These are phyloP conservation scores for Gryllus longicercus DNA, from an alignment of 2,888 invertebrate genomes.

Conservation along the genomic window DNA sequence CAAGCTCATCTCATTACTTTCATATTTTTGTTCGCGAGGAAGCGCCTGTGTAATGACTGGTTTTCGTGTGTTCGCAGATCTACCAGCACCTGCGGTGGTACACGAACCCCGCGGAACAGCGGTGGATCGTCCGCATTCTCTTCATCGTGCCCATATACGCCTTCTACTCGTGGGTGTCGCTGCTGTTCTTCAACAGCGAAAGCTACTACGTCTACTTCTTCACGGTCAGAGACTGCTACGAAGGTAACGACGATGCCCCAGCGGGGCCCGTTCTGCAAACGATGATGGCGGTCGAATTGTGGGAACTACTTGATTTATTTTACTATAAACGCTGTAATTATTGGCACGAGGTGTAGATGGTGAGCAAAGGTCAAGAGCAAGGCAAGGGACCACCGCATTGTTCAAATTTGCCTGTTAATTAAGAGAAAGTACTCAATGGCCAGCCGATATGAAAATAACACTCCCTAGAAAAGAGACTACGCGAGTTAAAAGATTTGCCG, in stretches of 20 bases:
- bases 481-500: too few relatives aligned
- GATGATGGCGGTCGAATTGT: not conserved
- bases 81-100: constrained; percentile 98
- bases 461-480: too few relatives aligned
- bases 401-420: too few relatives aligned
- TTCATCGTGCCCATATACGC: constrained; percentile 99
- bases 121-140: constrained; percentile 97
- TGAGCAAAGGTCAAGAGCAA: too few relatives aligned
- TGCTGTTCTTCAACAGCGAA: constrained; percentile 96
- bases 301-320: not conserved
- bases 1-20: too few relatives aligned
- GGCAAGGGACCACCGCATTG: too few relatives aligned
- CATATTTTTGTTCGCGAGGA: too few relatives aligned
- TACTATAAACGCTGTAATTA: not conserved
- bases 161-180: constrained; percentile 96
- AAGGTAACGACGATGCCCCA: constrained; percentile 61
- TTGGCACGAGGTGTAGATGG: not conserved
- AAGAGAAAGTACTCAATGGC: too few relatives aligned
- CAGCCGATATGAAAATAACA: too few relatives aligned
- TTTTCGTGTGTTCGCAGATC: constrained; percentile 61
- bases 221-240: constrained; percentile 98
- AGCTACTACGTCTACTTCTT: constrained; percentile 99
- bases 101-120: constrained; percentile 97
- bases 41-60: too few relatives aligned
- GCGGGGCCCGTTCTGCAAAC: constrained; percentile 26